Conservation (phyloP, 2,113 vertebrate genomes). For the Ptilonorhynchus violaceus region DNA sequence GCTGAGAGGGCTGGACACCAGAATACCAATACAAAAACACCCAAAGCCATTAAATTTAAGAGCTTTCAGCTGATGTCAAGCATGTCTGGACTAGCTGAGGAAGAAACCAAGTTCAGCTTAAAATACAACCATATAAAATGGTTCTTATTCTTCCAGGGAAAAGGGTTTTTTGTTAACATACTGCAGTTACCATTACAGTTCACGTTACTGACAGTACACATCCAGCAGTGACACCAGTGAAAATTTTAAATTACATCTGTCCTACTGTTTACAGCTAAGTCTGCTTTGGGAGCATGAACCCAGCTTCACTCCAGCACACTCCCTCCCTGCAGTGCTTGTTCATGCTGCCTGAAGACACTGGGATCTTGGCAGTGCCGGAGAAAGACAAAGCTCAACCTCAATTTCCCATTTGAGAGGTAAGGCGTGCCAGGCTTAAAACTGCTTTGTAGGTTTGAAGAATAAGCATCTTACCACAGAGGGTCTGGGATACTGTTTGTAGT, state of each 20-base stretch:
- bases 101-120: not conserved
- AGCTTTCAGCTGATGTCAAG: not conserved
- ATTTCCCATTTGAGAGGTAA: not conserved
- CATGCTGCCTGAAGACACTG: fast-evolving
- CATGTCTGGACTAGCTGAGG: not conserved
- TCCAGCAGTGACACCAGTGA: not conserved
- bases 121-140: not conserved
- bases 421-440: not conserved
- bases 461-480: not conserved
- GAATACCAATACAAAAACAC: not conserved
- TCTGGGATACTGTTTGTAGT: not conserved
- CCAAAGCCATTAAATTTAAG: not conserved
- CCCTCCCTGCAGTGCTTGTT: not conserved
- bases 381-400: not conserved
- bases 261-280: not conserved
- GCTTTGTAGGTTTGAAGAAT: not conserved
- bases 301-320: fast-evolving
- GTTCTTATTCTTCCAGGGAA: not conserved
- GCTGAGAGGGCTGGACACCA: not conserved
- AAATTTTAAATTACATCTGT: not conserved
- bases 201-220: fast-evolving
- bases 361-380: not conserved
- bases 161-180: not conserved
- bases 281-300: not conserved
- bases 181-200: not conserved